These are phyloP conservation scores for Serrognathus titanus DNA, from an alignment of 2,888 invertebrate genomes.

Conservation along the genomic window DNA sequence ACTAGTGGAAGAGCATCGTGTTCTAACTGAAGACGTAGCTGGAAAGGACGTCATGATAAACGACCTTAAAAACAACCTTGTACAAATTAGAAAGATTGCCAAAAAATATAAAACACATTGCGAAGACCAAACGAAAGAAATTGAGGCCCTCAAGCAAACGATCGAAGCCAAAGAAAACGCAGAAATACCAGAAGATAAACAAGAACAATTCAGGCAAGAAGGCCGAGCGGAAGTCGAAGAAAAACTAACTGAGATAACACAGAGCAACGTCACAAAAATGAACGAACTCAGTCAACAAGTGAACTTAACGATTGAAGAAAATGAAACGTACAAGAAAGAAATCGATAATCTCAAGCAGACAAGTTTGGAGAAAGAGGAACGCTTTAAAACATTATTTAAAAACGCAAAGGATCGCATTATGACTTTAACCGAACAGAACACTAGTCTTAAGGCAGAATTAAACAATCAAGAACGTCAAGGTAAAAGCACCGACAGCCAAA, in stretches of 20 bases:
- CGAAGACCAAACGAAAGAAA: slow-evolving; percentile 68
- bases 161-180: slow-evolving; percentile 54
- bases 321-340: slow-evolving; percentile 56
- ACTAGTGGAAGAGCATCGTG: slow-evolving; percentile 59
- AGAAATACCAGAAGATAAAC: slow-evolving; percentile 49
- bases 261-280: slow-evolving; percentile 47
- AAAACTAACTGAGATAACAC: slow-evolving; percentile 46
- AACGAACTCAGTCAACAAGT: slow-evolving; percentile 51
- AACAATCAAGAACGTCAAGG: slow-evolving; percentile 30
- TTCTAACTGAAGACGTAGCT: slow-evolving; percentile 62
- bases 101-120: slow-evolving; percentile 88
- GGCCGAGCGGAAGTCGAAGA: slow-evolving; percentile 50
- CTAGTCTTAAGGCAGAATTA: slow-evolving; percentile 58
- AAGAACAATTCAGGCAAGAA: slow-evolving; percentile 50
- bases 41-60: slow-evolving; percentile 65
- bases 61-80: slow-evolving; percentile 48
- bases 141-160: slow-evolving; percentile 48
- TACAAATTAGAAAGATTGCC: slow-evolving; percentile 74
- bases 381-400: slow-evolving; percentile 58
- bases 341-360: slow-evolving; percentile 46
- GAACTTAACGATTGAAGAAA: slow-evolving; percentile 49
- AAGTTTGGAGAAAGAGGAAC: slow-evolving; percentile 48
- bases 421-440: slow-evolving; percentile 67
- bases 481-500: slow-evolving; percentile 43
- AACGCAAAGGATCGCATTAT: slow-evolving; percentile 73